Percentiles rank a stretch among this genome's conserved stretches.
phyloP scores from a whole-genome alignment of 2,113 vertebrate genomes.

The Gila orcuttii region DNA sequence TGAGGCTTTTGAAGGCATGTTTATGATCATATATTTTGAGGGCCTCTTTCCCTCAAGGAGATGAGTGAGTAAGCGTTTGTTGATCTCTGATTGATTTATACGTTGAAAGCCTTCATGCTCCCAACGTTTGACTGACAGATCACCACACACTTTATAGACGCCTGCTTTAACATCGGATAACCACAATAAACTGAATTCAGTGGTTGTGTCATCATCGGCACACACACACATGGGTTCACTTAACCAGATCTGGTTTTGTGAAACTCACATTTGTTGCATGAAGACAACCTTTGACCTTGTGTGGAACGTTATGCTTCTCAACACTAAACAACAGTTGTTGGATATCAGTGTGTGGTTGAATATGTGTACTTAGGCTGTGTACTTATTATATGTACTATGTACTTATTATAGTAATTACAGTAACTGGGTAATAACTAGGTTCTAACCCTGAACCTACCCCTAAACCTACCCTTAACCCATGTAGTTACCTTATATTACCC shows the following conservation, averaged over 20 bases:
- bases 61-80: slow-evolving; percentile 6
- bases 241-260: neutral
- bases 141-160: neutral
- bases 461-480: no score
- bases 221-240: slow-evolving; percentile 22
- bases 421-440: no score
- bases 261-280: slow-evolving; percentile 13
- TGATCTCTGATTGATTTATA: slow-evolving; percentile 43
- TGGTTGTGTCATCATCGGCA: slow-evolving; percentile 3
- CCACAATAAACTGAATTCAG: slow-evolving; percentile 4
- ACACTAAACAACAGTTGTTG: slow-evolving; percentile 4
- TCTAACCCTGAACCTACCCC: no score
- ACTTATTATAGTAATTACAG: no score
- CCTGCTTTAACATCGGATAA: neutral
- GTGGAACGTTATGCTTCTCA: neutral
- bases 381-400: no score
- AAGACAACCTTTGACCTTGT: slow-evolving; percentile 30
- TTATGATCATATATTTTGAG: slow-evolving; percentile 30
- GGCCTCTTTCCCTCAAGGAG: neutral
- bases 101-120: neutral
- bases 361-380: neutral
- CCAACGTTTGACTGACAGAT: slow-evolving; percentile 16
- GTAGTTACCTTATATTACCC: no score
- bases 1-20: slow-evolving; percentile 40
- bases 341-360: neutral